Evolutionary conservation across 2,797 vertebrate species (phyloP), one percentile per base, ranked within the genome.

Genomic region (Rhincodon typus): DNA sequence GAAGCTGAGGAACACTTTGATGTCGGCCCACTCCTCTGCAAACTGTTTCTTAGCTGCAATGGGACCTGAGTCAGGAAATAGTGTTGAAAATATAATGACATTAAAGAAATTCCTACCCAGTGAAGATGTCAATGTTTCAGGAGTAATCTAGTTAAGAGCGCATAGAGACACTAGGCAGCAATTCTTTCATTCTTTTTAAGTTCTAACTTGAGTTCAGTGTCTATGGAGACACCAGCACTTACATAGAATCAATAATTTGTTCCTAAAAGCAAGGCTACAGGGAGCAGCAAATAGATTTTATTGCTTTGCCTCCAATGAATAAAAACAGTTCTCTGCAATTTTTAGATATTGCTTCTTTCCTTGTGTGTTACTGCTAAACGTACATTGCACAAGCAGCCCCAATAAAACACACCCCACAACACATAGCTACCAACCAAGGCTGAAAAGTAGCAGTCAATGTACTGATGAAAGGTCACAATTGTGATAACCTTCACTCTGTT

Each of bases 51-150:
- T 34, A 77, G 46, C 94, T 95, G 46, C 94, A 53, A 70, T 77
- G 70, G 46, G 94, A 57, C 46, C 94, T 74, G 70, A 74, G 30
- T 53, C 70, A 57, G 94, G 46, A 95, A 95, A 95, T 70, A 95
- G 74, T 95, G 70, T 74, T 77, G 94, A 95, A 95, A 77, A 95
- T 74, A 95, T 95, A 95, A 95, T 77, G 94, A 95, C 70, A 95
- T 95, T 95, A 95, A 72, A 95, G 70, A 38, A 77, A 46, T 95
- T 34, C 70, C 70, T 53, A 70, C 27, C 46, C 46, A 77, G 94
- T 77, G 94, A 95, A 77, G 46, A 74, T 95, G 46, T 95, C 72
- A 46, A 77, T 77, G 46, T 50, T 46, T 95, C 46, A 2, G 46
- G 70, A 95, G 46, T 74, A 95, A 95, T 95, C 94, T 95, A 57